Evolutionary conservation across 2,888 invertebrate species (phyloP).

Genomic region (Stenchaetothrips biformis): DNA sequence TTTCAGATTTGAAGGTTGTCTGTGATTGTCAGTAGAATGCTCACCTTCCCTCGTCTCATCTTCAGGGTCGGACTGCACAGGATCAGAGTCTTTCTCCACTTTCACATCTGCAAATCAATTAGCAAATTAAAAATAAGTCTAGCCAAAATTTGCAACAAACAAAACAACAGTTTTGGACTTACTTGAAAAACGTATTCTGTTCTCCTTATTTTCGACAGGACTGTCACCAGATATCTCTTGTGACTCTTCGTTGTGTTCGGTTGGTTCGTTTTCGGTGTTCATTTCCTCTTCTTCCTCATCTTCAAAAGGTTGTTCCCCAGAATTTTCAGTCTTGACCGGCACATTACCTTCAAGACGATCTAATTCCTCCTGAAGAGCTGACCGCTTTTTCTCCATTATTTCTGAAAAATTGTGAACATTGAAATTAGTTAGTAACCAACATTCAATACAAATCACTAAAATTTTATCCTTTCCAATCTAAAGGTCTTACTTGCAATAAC

Average conservation of each 20-base stretch:
- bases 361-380: conserved; percentile 60
- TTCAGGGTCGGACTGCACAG: background rate
- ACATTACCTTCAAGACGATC: conserved; percentile 54
- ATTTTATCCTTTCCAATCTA: background rate
- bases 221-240: background rate
- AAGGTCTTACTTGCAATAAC: conserved; percentile 58
- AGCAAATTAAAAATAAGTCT: background rate
- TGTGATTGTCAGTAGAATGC: background rate
- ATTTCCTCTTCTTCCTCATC: conserved; percentile 38
- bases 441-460: conserved; percentile 29
- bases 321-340: conserved; percentile 33
- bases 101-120: background rate
- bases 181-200: background rate
- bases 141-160: background rate
- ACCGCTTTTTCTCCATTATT: conserved; percentile 58
- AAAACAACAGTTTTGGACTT: background rate
- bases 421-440: conserved; percentile 33
- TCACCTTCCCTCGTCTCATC: background rate
- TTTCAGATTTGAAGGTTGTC: background rate
- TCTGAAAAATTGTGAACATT: conserved; percentile 47
- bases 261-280: conserved; percentile 35
- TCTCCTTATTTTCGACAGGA: background rate
- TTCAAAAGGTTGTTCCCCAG: conserved; percentile 37
- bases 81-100: background rate
- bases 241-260: conserved; percentile 35